These are phyloP conservation scores for Holocentrus rufus DNA, from an alignment of 2,797 vertebrate genomes.

Conservation along the genomic window DNA sequence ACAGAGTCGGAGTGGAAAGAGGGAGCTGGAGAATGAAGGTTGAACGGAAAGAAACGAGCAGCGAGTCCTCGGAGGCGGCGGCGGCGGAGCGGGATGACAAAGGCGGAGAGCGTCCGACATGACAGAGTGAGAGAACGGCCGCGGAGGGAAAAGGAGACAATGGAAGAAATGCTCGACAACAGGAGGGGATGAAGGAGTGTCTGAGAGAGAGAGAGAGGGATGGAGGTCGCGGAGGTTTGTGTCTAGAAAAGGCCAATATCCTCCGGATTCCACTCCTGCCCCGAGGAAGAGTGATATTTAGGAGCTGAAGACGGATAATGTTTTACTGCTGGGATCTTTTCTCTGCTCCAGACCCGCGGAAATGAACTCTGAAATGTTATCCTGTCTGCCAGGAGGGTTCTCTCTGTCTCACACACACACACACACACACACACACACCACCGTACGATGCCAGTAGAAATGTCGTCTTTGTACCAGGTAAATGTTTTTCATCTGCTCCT, in stretches of 20 bases:
- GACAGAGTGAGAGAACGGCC: background rate
- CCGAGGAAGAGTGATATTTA: slow-evolving; percentile 57
- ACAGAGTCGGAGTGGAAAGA: slow-evolving; percentile 22
- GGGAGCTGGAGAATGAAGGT: slow-evolving; percentile 3
- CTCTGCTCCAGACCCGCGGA: slow-evolving; percentile 23
- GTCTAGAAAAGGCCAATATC: slow-evolving; percentile 49
- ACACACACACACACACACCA: background rate
- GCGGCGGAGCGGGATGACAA: slow-evolving; percentile 22
- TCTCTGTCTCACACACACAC: background rate
- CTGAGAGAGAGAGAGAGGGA: slow-evolving; percentile 16
- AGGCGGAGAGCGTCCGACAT: slow-evolving; percentile 32
- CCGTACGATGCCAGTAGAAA: too few species aligned
- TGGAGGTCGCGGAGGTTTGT: slow-evolving; percentile 34
- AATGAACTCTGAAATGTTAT: slow-evolving; percentile 60
- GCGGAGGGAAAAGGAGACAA: background rate
- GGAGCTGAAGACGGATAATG: slow-evolving; percentile 60
- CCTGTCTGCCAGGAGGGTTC: slow-evolving; percentile 21
- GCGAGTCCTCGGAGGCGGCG: slow-evolving; percentile 20
- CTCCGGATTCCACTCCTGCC: slow-evolving; percentile 40
- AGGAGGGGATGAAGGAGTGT: background rate
- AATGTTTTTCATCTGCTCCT: too few species aligned
- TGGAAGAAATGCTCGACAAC: background rate
- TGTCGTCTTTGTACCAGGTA: too few species aligned
- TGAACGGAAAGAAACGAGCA: slow-evolving; percentile 37
- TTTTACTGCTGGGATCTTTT: slow-evolving; percentile 49